phyloP scores from a whole-genome alignment of 2,888 invertebrate genomes.

The Andrena chrysosceles region DNA sequence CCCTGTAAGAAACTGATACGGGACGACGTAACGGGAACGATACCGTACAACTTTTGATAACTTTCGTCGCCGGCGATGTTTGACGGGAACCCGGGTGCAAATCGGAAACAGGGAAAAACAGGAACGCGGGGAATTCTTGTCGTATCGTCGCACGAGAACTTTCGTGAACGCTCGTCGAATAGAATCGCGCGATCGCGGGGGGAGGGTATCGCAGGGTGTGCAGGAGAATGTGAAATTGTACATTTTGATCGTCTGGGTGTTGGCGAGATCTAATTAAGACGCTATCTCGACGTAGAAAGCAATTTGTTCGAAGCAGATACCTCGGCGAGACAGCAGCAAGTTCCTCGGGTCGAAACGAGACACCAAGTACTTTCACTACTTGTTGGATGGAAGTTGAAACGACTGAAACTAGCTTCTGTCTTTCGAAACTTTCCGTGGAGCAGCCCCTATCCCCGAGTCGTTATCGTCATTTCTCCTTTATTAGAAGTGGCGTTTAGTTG shows the following conservation, averaged over 20 bases:
- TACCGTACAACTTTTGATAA: constrained; percentile 12
- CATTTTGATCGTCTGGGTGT: neutral
- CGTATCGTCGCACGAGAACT: too few relatives aligned
- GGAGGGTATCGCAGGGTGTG: neutral
- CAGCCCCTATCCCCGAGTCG: constrained; percentile 51
- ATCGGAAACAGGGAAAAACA: neutral
- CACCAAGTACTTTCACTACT: constrained; percentile 23
- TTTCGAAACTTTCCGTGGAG: constrained; percentile 37
- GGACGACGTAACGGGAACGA: neutral
- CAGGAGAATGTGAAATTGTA: neutral
- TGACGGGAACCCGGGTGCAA: neutral
- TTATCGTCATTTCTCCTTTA: constrained; percentile 44
- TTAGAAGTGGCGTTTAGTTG: constrained; percentile 30
- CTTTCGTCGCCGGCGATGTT: neutral
- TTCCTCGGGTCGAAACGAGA: constrained; percentile 17
- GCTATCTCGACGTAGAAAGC: neutral
- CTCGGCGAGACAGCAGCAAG: constrained; percentile 32
- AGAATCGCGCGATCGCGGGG: neutral
- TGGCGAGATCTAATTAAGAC: neutral
- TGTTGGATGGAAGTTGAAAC: constrained; percentile 5
- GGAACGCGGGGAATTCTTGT: neutral
- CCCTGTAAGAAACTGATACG: neutral
- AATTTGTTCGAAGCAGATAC: neutral
- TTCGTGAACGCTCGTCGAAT: neutral
- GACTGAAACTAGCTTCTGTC: constrained; percentile 22